Evolutionary conservation across 2,888 invertebrate species (phyloP).

Genomic region (Mesorhabditis sp.): DNA sequence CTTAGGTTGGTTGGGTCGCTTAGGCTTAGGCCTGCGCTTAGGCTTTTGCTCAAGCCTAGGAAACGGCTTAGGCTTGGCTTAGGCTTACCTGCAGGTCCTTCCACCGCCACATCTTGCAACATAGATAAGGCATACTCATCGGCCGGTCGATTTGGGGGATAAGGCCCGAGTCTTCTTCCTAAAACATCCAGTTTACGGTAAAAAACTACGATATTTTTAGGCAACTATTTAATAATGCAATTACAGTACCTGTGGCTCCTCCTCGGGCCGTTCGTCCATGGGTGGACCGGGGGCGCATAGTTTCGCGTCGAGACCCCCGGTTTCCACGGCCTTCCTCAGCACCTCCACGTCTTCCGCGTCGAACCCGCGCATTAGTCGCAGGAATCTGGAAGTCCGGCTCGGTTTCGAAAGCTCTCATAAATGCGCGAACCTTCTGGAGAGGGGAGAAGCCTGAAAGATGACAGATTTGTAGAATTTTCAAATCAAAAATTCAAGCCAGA

Average conservation of each 20-base stretch:
- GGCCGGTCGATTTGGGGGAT: constrained; percentile 56
- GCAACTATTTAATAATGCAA: too few relatives aligned
- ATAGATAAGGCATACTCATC: constrained; percentile 56
- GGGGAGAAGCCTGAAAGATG: too few relatives aligned
- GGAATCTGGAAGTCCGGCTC: constrained; percentile 34
- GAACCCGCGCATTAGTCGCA: constrained; percentile 56
- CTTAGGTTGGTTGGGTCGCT: too few relatives aligned
- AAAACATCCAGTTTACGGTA: constrained; percentile 7
- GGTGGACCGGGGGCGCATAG: constrained; percentile 56
- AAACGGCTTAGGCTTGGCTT: too few relatives aligned
- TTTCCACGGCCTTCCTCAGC: constrained; percentile 47
- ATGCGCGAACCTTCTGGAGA: constrained; percentile 22
- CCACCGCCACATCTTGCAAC: constrained; percentile 57
- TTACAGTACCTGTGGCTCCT: constrained; percentile 24
- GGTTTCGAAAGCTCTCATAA: neutral
- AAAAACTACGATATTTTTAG: too few relatives aligned
- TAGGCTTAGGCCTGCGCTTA: too few relatives aligned
- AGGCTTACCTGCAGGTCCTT: constrained; percentile 47
- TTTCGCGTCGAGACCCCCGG: constrained; percentile 38
- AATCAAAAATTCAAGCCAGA: too few relatives aligned
- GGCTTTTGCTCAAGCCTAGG: too few relatives aligned
- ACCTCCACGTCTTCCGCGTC: constrained; percentile 57
- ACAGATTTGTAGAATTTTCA: too few relatives aligned
- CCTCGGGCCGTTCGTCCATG: constrained; percentile 53
- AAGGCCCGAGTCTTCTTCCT: constrained; percentile 48